Evolutionary conservation across 2,113 vertebrate species (phyloP).

Genomic region (Daboia siamensis): DNA sequence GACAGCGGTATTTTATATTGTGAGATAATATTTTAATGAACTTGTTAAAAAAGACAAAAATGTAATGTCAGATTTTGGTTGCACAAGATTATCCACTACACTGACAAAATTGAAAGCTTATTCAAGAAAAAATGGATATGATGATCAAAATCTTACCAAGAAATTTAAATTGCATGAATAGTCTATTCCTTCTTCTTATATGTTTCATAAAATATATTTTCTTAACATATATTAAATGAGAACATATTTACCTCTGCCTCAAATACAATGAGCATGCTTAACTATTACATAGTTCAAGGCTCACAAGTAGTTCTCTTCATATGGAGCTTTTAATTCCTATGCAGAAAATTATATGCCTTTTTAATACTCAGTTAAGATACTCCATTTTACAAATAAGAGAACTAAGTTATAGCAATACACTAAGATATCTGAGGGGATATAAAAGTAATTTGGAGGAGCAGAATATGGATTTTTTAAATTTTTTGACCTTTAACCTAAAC

Average conservation of each 20-base stretch:
- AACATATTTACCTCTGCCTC: slow-evolving; percentile 18
- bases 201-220: slow-evolving; percentile 26
- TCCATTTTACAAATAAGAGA: slow-evolving; percentile 43
- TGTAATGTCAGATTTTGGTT: slow-evolving; percentile 29
- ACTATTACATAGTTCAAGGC: neutral
- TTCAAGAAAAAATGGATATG: slow-evolving; percentile 23
- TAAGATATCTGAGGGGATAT: slow-evolving; percentile 25
- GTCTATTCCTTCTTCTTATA: slow-evolving; percentile 3
- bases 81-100: slow-evolving; percentile 27
- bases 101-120: slow-evolving; percentile 29
- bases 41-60: neutral
- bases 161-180: slow-evolving; percentile 29
- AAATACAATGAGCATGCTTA: neutral
- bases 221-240: slow-evolving; percentile 12
- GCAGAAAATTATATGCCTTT: neutral
- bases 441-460: neutral
- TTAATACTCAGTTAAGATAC: neutral
- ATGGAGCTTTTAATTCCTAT: slow-evolving; percentile 34
- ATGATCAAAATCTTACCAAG: slow-evolving; percentile 39
- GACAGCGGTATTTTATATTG: slow-evolving; percentile 37
- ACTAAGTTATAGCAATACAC: slow-evolving; percentile 21
- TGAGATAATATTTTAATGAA: slow-evolving; percentile 16
- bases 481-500: neutral
- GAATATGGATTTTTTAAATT: slow-evolving; percentile 12
- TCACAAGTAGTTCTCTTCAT: slow-evolving; percentile 17